Evolutionary conservation across 1,140 invertebrate genomes (phyloP).

Genomic region (Achatina immaculata): DNA sequence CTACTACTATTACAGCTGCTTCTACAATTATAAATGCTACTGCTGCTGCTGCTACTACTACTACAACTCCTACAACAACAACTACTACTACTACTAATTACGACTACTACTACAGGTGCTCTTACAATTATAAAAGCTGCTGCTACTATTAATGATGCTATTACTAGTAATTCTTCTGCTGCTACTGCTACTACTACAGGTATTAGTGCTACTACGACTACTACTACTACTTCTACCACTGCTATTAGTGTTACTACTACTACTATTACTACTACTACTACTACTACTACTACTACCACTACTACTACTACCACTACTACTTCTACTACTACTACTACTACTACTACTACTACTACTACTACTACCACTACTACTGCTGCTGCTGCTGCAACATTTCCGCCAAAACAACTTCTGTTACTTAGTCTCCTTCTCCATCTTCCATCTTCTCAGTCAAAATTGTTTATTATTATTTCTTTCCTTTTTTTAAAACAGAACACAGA

Average conservation of each 20-base stretch:
- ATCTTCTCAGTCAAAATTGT: background rate
- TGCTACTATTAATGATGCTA: conserved; percentile 13
- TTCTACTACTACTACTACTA: background rate
- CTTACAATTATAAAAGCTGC: background rate
- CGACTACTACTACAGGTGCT: conserved; percentile 13
- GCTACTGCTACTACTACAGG: conserved; percentile 17
- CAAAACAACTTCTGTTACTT: conserved; percentile 17
- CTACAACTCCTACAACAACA: background rate
- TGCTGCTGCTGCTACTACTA: background rate
- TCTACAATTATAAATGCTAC: no score
- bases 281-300: conserved; percentile 5
- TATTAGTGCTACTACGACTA: background rate
- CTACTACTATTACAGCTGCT: no score
- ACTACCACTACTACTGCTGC: background rate
- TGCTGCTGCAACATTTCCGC: no score
- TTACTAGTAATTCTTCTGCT: conserved; percentile 6
- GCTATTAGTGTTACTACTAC: conserved; percentile 1
- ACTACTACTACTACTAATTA: conserved; percentile 9
- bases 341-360: background rate
- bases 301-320: background rate
- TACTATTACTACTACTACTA: background rate
- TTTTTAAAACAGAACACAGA: no score
- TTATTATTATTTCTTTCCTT: no score
- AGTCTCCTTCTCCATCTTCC: conserved; percentile 23
- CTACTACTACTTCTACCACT: conserved; percentile 9